Conservation (phyloP, 2,797 vertebrate genomes). For the Characodon lateralis region DNA sequence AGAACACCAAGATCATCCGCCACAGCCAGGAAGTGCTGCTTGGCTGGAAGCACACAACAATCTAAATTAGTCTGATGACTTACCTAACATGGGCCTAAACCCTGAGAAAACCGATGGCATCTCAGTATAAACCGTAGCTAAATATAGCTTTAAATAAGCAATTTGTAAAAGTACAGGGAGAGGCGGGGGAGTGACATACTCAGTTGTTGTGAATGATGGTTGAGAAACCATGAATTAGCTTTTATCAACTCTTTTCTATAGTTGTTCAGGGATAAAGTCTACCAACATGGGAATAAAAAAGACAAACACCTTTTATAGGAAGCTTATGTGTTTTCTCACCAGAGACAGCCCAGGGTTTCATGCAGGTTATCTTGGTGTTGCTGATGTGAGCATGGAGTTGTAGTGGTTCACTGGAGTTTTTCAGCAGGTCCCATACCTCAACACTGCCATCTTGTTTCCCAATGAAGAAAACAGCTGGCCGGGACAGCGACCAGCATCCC, state of each 20-base stretch:
- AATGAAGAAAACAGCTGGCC: slow-evolving; percentile 89
- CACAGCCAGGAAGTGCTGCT: slow-evolving; percentile 89
- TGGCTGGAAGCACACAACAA: slow-evolving; percentile 74
- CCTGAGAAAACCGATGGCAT: not conserved
- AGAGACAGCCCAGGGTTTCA: slow-evolving; percentile 82
- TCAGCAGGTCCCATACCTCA: slow-evolving; percentile 92
- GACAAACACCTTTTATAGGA: not conserved
- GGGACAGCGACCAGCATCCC: slow-evolving; percentile 90
- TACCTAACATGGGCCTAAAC: not conserved
- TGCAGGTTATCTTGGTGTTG: slow-evolving; percentile 80
- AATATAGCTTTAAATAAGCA: not conserved
- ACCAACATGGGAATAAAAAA: not conserved
- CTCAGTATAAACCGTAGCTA: not conserved
- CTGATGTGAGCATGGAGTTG: slow-evolving; percentile 78
- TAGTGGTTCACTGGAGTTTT: slow-evolving; percentile 83
- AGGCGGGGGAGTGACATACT: not conserved
- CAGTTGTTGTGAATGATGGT: not conserved
- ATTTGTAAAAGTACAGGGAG: not conserved
- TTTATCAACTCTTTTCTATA: not conserved
- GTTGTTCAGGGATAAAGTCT: not conserved
- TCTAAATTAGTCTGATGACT: not conserved
- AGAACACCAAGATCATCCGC: slow-evolving; percentile 86
- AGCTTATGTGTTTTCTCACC: slow-evolving; percentile 68
- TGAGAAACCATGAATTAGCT: not conserved
- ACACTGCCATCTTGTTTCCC: slow-evolving; percentile 88